Conservation (phyloP, 2,113 vertebrate species). For the Pelobates fuscus region DNA sequence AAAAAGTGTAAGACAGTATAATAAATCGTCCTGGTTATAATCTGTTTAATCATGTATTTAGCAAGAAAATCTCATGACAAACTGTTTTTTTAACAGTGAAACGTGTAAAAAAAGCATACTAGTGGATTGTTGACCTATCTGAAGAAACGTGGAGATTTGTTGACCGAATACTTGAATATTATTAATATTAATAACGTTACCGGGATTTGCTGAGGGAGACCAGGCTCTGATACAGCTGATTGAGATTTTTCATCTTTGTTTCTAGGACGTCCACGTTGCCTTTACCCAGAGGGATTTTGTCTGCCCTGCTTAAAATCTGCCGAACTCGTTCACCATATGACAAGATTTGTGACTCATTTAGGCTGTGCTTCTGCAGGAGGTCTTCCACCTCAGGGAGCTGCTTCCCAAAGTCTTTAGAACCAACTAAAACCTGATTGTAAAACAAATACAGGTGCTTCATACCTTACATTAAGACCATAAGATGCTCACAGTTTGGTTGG, state of each 20-base stretch:
- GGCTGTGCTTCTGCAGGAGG: constrained; percentile 81
- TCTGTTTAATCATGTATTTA: too few species aligned
- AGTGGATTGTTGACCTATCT: too few species aligned
- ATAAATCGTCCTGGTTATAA: too few species aligned
- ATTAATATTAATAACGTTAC: constrained; percentile 57
- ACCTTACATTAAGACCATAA: too few species aligned
- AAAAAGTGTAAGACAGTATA: constrained; percentile 7
- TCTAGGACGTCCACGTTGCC: constrained; percentile 67
- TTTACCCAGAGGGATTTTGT: constrained; percentile 59
- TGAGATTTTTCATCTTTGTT: constrained; percentile 72
- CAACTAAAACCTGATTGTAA: constrained; percentile 66
- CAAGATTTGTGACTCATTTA: constrained; percentile 78
- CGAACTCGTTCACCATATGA: constrained; percentile 71
- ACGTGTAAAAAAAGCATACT: too few species aligned
- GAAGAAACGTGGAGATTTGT: too few species aligned
- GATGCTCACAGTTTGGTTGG: too few species aligned
- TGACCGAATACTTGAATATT: too few species aligned
- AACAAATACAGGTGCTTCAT: neutral
- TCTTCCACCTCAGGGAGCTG: constrained; percentile 76
- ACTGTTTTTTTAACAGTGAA: too few species aligned
- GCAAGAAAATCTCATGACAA: too few species aligned
- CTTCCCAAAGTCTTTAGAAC: constrained; percentile 73
- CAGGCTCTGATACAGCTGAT: constrained; percentile 72
- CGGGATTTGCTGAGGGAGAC: constrained; percentile 74
- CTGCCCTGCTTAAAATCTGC: constrained; percentile 62